Conservation (phyloP, 1,140 invertebrate genomes). For the Zaprionus davidi region DNA sequence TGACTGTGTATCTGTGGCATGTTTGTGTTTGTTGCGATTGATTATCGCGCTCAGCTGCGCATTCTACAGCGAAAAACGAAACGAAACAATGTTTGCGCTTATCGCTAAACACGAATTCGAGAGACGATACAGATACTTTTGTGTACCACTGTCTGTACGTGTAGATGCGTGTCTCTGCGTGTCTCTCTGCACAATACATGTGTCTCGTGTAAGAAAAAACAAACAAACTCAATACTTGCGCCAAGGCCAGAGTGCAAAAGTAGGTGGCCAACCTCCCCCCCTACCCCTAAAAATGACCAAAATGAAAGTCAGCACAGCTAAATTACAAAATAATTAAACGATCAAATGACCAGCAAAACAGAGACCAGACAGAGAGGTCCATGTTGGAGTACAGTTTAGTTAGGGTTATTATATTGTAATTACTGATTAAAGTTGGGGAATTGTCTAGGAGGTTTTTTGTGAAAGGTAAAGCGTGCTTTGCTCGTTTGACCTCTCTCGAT, state of each 20-base stretch:
- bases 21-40: constrained; percentile 29
- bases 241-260: constrained; percentile 61
- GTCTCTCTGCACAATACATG: constrained; percentile 35
- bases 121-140: constrained; percentile 39
- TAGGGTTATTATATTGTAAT: constrained; percentile 1
- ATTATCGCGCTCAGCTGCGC: constrained; percentile 12
- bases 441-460: not conserved
- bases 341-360: constrained; percentile 63
- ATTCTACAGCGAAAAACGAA: constrained; percentile 33
- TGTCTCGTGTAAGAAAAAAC: constrained; percentile 11
- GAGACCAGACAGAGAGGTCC: not conserved
- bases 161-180: constrained; percentile 36
- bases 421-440: not conserved
- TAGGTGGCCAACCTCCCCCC: constrained; percentile 49
- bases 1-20: not conserved
- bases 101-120: constrained; percentile 41
- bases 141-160: constrained; percentile 17
- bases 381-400: constrained; percentile 3
- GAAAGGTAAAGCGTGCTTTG: not conserved
- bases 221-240: constrained; percentile 55
- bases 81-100: constrained; percentile 14
- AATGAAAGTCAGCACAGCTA: constrained; percentile 66
- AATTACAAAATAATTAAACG: constrained; percentile 59
- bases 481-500: not conserved
- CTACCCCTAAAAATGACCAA: constrained; percentile 7